These are phyloP conservation scores for Andrena fulva DNA, from an alignment of 2,888 invertebrate species.

Conservation along the genomic window DNA sequence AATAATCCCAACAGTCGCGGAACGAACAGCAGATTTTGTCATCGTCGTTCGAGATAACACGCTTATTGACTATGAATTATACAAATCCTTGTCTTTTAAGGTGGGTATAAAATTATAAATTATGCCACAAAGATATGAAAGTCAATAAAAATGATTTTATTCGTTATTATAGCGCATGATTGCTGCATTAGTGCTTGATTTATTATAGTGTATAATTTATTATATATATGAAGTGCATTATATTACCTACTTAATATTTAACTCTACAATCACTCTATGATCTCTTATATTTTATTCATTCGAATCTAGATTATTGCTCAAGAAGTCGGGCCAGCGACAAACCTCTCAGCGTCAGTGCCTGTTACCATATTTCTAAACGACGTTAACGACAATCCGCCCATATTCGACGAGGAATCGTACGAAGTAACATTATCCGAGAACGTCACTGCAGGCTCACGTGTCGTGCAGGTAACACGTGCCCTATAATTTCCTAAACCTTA, in stretches of 20 bases:
- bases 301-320: conserved; percentile 90
- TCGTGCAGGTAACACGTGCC: conserved; percentile 86
- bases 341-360: conserved; percentile 90
- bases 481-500: background rate
- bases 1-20: conserved; percentile 93
- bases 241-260: background rate
- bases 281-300: background rate
- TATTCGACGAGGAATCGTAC: conserved; percentile 91
- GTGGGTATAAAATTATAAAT: conserved; percentile 83
- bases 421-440: conserved; percentile 92
- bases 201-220: too few relatives aligned
- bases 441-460: conserved; percentile 90
- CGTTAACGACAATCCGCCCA: conserved; percentile 94
- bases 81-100: conserved; percentile 91
- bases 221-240: background rate
- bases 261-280: background rate
- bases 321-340: conserved; percentile 92
- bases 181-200: too few relatives aligned
- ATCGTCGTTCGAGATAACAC: conserved; percentile 93
- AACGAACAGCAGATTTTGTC: conserved; percentile 91
- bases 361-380: conserved; percentile 94
- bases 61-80: conserved; percentile 93
- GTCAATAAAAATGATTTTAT: background rate
- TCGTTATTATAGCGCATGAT: too few relatives aligned
- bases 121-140: background rate